These are phyloP conservation scores for Aleadryas rufinucha DNA, from an alignment of 2,113 vertebrate genomes.

Conservation along the genomic window DNA sequence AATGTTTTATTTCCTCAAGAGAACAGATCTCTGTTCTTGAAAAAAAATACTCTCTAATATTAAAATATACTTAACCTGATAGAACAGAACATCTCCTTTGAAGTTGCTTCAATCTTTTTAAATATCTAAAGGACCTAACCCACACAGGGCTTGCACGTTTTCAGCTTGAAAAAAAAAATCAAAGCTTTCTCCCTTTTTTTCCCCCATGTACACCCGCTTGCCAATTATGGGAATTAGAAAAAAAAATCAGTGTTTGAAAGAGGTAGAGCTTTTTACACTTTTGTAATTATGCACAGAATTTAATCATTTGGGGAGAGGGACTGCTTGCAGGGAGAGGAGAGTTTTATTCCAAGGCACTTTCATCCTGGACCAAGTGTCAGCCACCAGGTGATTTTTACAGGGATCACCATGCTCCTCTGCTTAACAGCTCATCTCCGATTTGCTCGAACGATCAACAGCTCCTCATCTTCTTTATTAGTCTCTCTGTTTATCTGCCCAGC, in stretches of 20 bases:
- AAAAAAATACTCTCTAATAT: conserved; percentile 30
- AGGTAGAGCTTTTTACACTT: not conserved
- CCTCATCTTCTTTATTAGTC: conserved; percentile 32
- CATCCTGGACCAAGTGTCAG: conserved; percentile 7
- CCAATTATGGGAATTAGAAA: conserved; percentile 42
- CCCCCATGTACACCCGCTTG: conserved; percentile 3
- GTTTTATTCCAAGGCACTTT: not conserved
- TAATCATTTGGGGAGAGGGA: not conserved
- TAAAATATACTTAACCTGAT: conserved; percentile 62
- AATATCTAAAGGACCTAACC: conserved; percentile 61
- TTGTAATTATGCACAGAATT: conserved; percentile 28
- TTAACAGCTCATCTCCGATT: conserved; percentile 3
- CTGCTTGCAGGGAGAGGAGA: not conserved
- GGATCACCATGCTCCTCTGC: not conserved
- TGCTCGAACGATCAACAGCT: not conserved
- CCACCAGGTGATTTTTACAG: conserved; percentile 18
- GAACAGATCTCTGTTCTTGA: conserved; percentile 27
- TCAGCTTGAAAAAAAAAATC: conserved; percentile 43
- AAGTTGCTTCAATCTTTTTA: conserved; percentile 64
- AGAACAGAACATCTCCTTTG: conserved; percentile 63
- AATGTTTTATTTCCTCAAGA: conserved; percentile 49
- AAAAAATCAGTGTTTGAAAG: conserved; percentile 20
- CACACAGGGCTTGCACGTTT: conserved; percentile 55
- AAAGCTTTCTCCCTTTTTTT: conserved; percentile 50
- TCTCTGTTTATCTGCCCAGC: conserved; percentile 53